These are phyloP conservation scores for Nerophis ophidion DNA, from an alignment of 2,113 vertebrate species.

Conservation along the genomic window DNA sequence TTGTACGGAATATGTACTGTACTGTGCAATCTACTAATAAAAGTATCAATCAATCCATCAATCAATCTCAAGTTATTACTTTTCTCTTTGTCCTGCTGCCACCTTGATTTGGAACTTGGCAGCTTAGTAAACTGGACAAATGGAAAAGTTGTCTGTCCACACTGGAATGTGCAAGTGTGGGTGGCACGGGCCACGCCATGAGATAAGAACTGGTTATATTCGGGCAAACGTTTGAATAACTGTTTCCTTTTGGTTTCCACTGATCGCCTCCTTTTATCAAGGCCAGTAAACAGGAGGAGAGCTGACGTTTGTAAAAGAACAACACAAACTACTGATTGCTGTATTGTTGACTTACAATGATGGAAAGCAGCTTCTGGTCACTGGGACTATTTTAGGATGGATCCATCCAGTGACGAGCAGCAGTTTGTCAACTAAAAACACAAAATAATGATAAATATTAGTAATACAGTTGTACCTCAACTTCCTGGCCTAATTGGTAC, in stretches of 20 bases:
- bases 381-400: neutral
- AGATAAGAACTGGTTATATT: constrained; percentile 50
- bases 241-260: constrained; percentile 45
- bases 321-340: constrained; percentile 7
- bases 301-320: constrained; percentile 1
- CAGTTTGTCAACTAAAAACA: too few relatives aligned
- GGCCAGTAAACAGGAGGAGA: constrained; percentile 16
- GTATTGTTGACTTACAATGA: constrained; percentile 1
- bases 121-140: constrained; percentile 25
- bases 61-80: too few relatives aligned
- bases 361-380: neutral
- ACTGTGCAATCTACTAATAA: too few relatives aligned
- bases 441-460: too few relatives aligned
- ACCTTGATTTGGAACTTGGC: constrained; percentile 46
- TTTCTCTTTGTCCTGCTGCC: constrained; percentile 10
- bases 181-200: constrained; percentile 31
- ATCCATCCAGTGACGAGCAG: neutral
- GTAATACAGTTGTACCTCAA: too few relatives aligned
- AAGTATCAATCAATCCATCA: too few relatives aligned
- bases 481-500: too few relatives aligned
- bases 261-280: constrained; percentile 2
- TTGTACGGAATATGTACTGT: too few relatives aligned
- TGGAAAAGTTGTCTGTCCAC: constrained; percentile 47
- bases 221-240: constrained; percentile 33
- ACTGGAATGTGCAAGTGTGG: constrained; percentile 41